phyloP scores from a whole-genome alignment of 1,140 invertebrate species.

The Nasonia vitripennis region DNA sequence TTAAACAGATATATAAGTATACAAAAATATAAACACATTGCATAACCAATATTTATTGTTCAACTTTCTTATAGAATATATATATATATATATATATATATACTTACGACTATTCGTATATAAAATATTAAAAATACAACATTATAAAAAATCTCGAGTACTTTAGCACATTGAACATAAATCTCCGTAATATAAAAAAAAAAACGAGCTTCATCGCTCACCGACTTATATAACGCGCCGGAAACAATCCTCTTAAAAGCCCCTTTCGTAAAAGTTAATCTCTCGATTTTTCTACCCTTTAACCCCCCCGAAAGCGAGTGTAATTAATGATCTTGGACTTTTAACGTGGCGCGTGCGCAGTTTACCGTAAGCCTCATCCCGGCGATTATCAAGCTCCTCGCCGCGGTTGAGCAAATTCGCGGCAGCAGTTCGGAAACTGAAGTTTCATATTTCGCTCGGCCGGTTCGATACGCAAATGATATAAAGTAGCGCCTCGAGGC shows the following conservation, averaged over 20 bases:
- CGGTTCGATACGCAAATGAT: conserved; percentile 31
- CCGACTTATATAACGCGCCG: background rate
- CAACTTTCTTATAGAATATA: no score
- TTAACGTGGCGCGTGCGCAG: background rate
- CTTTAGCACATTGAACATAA: no score
- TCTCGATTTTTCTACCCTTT: background rate
- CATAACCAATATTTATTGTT: no score
- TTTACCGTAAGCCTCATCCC: background rate
- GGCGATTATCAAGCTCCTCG: background rate
- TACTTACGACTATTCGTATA: no score
- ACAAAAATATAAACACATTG: no score
- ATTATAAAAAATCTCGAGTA: background rate
- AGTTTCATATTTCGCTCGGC: conserved; percentile 25
- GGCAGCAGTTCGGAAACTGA: background rate
- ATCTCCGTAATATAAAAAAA: no score
- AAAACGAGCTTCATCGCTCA: no score
- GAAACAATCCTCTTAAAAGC: conserved; percentile 1
- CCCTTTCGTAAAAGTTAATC: background rate
- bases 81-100: no score
- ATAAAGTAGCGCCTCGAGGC: conserved; percentile 5
- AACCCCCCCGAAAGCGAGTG: background rate
- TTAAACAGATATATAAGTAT: no score
- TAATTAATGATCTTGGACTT: conserved; percentile 11
- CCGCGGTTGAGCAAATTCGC: conserved; percentile 11
- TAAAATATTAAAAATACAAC: background rate